Conservation (phyloP, 1,140 invertebrate genomes). For the Plectrocnemia conspersa region DNA sequence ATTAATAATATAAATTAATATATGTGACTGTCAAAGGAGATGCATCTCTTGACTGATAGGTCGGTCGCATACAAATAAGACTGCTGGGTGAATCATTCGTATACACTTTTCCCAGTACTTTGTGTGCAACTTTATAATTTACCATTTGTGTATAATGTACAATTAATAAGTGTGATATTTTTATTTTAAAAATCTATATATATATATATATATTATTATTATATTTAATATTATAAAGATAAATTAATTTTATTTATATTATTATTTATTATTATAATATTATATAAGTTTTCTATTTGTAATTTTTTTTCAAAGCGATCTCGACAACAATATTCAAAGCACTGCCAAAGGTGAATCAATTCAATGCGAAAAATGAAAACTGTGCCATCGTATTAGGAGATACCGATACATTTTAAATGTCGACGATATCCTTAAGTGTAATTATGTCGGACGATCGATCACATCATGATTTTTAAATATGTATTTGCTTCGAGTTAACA, state of each 20-base stretch:
- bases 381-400: too few relatives aligned
- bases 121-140: conserved; percentile 22
- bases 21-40: conserved; percentile 5
- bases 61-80: conserved; percentile 18
- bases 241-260: conserved; percentile 34
- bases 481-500: too few relatives aligned
- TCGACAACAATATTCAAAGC: conserved; percentile 21
- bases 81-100: conserved; percentile 16
- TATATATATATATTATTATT: conserved; percentile 34
- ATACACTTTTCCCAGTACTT: background rate
- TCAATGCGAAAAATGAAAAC: conserved; percentile 35
- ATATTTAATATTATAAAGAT: conserved; percentile 32
- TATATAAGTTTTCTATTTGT: conserved; percentile 18
- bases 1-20: background rate
- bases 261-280: conserved; percentile 28
- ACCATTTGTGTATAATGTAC: conserved; percentile 33
- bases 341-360: conserved; percentile 24
- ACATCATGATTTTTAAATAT: too few relatives aligned
- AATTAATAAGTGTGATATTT: conserved; percentile 35
- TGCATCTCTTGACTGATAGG: conserved; percentile 12
- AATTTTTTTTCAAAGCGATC: too few relatives aligned
- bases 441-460: too few relatives aligned
- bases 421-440: too few relatives aligned
- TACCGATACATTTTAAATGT: too few relatives aligned
- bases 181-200: conserved; percentile 29